Evolutionary conservation across 64 coral and sea anemone species (phyloP).

Genomic region (Pachyseris speciosa): DNA sequence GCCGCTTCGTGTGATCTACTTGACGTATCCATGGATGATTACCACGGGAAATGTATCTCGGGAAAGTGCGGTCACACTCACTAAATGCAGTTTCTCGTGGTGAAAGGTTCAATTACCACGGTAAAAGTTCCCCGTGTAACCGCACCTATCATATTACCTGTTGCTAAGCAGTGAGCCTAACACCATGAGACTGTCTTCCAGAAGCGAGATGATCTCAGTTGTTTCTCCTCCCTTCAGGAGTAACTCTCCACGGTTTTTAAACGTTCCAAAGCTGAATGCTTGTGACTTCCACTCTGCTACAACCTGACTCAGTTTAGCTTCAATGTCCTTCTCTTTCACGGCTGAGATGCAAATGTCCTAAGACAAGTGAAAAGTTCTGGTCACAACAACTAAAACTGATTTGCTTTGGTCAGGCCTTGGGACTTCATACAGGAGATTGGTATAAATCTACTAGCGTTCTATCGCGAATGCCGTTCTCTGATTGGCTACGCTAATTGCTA

Average conservation of each 20-base stretch:
- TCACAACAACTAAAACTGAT: neutral
- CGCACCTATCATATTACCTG: slow-evolving; percentile 55
- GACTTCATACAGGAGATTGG: too few relatives aligned
- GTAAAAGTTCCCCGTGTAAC: too few relatives aligned
- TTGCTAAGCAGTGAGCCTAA: slow-evolving; percentile 88
- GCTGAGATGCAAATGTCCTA: slow-evolving; percentile 96
- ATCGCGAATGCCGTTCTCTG: too few relatives aligned
- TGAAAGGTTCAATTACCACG: too few relatives aligned
- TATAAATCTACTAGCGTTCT: too few relatives aligned
- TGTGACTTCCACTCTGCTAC: slow-evolving; percentile 96
- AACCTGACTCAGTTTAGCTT: slow-evolving; percentile 86
- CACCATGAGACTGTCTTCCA: slow-evolving; percentile 94
- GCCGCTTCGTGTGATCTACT: too few relatives aligned
- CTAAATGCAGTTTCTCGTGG: too few relatives aligned
- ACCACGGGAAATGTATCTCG: too few relatives aligned
- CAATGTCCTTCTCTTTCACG: slow-evolving; percentile 95
- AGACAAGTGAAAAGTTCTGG: neutral
- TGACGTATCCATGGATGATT: too few relatives aligned
- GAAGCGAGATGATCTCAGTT: slow-evolving; percentile 85
- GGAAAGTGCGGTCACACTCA: too few relatives aligned
- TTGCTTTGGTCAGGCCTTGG: too few relatives aligned
- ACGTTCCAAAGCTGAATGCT: slow-evolving; percentile 67
- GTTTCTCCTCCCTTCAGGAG: slow-evolving; percentile 89
- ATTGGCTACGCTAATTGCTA: too few relatives aligned
- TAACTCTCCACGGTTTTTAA: slow-evolving; percentile 90